Base-by-base conservation (phyloP, 1,140 invertebrate species). In the Microvelia longipes region DNA sequence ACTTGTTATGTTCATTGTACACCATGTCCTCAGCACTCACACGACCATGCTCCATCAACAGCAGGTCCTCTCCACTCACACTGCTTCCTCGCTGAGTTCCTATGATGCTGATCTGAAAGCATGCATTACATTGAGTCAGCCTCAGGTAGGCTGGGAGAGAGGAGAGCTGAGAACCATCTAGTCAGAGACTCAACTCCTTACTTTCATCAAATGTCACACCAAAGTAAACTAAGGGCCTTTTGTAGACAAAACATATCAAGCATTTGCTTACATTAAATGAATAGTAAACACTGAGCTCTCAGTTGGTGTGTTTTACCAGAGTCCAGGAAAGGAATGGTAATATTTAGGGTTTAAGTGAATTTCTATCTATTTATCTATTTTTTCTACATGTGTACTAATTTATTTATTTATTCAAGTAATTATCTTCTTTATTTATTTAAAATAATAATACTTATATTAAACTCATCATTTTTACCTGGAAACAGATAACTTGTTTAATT, bases 81-180 rank as follows among this genome's bases (percentile, higher is more conserved):
- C 19, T 25, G 13, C n/a, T 50, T 28, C 71, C 71, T 28, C 14
- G 62, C 67, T 70, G 66, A n/a, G 19, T 68, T 0, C 68, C 71
- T 2, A 72, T 72, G 14, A 72, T 25, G 29, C 71, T 72, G 1
- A 72, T 69, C 71, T 72, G 30, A 71, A 29, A 67, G n/a, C 50
- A 66, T 5, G 24, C 19, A 50, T n/a, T n/a, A n/a, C n/a, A 61
- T 11, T 64, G 2, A 27, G 63, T 28, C 1, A 2, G 25, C 15
- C 27, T 35, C 14, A 69, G n/a, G 24, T 27, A 27, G 2, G 28
- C 14, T 27, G 2, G 24, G 14, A 11, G 19, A 67, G 28, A 25
- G 5, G 14, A 5, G 66, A 67, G 5, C 11, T 19, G 35, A 60
- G 11, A 11, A 11, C 19, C 25, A 65, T 65, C n/a, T 13, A 65